These are phyloP conservation scores for Peromyscus maniculatus DNA, from an alignment of 2,113 vertebrate genomes.

Conservation along the genomic window DNA sequence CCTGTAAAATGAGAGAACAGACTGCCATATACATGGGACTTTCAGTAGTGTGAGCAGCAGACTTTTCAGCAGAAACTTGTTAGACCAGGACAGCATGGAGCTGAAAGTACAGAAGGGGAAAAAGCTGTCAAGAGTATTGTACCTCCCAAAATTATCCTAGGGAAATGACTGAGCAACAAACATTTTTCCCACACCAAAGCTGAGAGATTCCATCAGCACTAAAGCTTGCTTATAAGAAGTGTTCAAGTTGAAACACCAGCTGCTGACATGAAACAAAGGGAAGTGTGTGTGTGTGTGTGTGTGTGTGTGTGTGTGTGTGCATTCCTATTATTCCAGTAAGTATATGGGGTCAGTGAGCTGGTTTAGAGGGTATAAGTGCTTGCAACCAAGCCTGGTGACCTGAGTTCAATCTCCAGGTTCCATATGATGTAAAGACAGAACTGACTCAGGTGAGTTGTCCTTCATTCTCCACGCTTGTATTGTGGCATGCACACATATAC, in stretches of 20 bases:
- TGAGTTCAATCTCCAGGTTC: background rate
- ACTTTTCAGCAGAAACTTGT: background rate
- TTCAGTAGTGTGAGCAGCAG: background rate
- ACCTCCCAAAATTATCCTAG: background rate
- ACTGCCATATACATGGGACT: background rate
- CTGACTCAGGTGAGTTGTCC: background rate
- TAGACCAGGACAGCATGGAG: background rate
- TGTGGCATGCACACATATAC: background rate
- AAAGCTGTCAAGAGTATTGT: background rate
- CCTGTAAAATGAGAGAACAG: background rate
- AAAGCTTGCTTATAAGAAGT: background rate
- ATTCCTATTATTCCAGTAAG: background rate
- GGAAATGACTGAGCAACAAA: background rate
- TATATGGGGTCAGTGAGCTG: background rate
- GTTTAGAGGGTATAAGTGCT: background rate
- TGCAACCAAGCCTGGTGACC: background rate
- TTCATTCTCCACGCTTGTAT: background rate
- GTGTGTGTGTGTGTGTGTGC: no score
- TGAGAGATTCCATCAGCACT: background rate
- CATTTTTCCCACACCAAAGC: background rate
- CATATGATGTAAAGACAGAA: background rate
- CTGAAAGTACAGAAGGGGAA: background rate
- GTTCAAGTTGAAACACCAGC: background rate
- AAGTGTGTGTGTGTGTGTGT: background rate
- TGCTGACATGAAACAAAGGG: background rate